A percentile compares a stretch with the other conserved stretches of the same genome.
Evolutionary conservation across 2,888 invertebrate species (phyloP).

Genomic region (Acheta domesticus): DNA sequence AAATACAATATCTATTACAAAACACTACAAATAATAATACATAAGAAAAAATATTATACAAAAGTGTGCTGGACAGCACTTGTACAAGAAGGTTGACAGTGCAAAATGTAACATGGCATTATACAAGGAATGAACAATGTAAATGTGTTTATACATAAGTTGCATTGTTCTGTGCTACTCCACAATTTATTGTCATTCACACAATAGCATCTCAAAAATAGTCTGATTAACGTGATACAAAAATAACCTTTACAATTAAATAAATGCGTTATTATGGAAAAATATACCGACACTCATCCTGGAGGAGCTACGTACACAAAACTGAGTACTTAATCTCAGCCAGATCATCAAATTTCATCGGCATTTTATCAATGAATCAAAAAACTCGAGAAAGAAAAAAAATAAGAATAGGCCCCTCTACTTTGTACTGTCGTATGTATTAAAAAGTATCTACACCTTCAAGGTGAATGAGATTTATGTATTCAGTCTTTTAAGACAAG

Average conservation of each 20-base stretch:
- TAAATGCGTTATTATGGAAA: conserved; percentile 10
- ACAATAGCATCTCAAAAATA: not conserved
- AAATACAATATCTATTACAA: conserved; percentile 21
- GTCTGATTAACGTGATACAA: not conserved
- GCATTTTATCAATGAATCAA: too few species aligned
- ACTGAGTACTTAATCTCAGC: not conserved
- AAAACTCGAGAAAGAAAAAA: not conserved
- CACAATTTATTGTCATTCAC: conserved; percentile 6
- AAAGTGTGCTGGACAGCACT: conserved; percentile 12
- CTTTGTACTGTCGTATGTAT: conserved; percentile 18
- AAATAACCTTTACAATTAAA: conserved; percentile 9
- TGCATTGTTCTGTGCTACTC: conserved; percentile 10
- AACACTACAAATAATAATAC: conserved; percentile 23
- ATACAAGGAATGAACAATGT: conserved; percentile 2
- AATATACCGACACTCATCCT: not conserved
- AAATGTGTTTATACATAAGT: conserved; percentile 3
- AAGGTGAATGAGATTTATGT: conserved; percentile 24
- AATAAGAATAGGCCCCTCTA: not conserved
- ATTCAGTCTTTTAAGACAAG: conserved; percentile 26
- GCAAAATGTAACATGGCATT: conserved; percentile 18
- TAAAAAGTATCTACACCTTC: not conserved
- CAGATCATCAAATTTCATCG: too few species aligned
- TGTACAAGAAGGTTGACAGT: conserved; percentile 19
- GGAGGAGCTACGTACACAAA: not conserved
- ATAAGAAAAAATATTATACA: not conserved